Conservation (phyloP, 2,888 invertebrate genomes). For the Mechanitis mazaeus region DNA sequence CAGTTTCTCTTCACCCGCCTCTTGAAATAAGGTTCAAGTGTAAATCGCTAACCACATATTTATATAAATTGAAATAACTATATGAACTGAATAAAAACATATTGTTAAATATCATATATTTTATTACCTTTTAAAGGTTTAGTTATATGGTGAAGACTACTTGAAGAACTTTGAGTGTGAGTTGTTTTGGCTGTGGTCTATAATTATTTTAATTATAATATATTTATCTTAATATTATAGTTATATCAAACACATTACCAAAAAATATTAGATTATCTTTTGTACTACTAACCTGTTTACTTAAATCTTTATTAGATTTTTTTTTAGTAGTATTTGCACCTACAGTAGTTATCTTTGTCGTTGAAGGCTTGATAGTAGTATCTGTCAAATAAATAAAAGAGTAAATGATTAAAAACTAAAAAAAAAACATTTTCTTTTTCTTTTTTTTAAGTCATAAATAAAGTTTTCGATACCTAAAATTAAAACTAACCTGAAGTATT, state of each 20-base stretch:
- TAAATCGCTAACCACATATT: slow-evolving; percentile 15
- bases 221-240: no score
- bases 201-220: background rate
- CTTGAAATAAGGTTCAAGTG: slow-evolving; percentile 51
- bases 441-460: no score
- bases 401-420: no score
- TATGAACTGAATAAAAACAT: background rate
- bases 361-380: background rate
- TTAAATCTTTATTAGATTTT: background rate
- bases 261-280: background rate
- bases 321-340: background rate
- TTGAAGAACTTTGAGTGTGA: background rate
- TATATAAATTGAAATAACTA: no score
- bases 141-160: background rate
- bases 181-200: background rate
- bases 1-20: slow-evolving; percentile 44
- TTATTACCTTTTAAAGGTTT: background rate
- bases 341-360: background rate
- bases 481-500: no score
- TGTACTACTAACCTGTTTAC: background rate
- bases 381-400: background rate
- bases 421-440: no score
- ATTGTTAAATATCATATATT: background rate
- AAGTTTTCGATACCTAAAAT: no score
- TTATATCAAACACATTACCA: background rate